Evolutionary conservation across 2,113 vertebrate genomes (phyloP).

Genomic region (Pelodiscus sinensis): DNA sequence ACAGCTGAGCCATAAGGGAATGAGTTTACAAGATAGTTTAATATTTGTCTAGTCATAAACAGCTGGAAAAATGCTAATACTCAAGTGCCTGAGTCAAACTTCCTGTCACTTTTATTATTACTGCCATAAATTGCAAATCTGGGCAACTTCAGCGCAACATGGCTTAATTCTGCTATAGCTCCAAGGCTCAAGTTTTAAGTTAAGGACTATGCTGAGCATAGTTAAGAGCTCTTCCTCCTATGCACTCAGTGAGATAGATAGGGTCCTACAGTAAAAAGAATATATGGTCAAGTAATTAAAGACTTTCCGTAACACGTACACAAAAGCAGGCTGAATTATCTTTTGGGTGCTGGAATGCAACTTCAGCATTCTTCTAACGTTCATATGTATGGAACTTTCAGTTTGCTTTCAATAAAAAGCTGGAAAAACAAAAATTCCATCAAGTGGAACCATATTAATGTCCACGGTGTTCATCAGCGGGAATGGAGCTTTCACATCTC

Average conservation of each 20-base stretch:
- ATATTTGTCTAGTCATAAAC: not conserved
- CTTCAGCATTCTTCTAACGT: not conserved
- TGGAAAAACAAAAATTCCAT: not conserved
- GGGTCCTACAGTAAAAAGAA: not conserved
- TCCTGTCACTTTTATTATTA: not conserved
- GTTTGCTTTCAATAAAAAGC: too few species aligned
- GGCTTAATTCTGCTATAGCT: not conserved
- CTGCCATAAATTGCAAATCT: not conserved
- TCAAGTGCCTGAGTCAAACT: not conserved
- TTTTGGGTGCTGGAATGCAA: not conserved
- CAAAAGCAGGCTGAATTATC: not conserved
- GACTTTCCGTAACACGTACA: not conserved
- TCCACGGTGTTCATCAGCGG: not conserved
- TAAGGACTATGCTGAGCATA: not conserved
- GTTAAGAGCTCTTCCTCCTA: not conserved
- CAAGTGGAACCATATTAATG: not conserved
- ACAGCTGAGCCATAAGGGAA: not conserved
- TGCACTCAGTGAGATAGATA: fast-evolving
- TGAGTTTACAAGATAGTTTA: not conserved
- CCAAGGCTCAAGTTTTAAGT: not conserved
- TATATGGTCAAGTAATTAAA: not conserved
- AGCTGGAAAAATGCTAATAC: not conserved
- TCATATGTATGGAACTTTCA: too few species aligned
- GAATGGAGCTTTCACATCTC: not conserved
- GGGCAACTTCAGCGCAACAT: not conserved